Evolutionary conservation across 2,797 vertebrate genomes (phyloP).

Genomic region (Tangara arthus): DNA sequence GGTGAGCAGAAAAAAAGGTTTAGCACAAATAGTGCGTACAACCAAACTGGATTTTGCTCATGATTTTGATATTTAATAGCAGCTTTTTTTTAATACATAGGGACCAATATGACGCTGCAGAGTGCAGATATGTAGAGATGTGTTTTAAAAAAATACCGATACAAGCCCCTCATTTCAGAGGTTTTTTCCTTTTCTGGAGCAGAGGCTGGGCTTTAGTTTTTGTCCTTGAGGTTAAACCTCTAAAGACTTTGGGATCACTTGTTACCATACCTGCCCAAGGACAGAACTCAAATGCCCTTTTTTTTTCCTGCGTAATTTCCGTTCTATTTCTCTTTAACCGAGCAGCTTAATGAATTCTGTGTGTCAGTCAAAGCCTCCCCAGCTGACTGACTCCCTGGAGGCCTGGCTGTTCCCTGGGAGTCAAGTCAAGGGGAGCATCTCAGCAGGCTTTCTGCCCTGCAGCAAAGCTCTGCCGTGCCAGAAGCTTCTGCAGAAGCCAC

Average conservation of each 20-base stretch:
- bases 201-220: background rate
- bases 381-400: background rate
- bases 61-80: background rate
- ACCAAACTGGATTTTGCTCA: background rate
- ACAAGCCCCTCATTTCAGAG: background rate
- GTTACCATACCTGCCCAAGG: background rate
- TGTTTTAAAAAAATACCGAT: background rate
- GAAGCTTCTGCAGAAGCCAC: background rate
- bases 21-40: fast-evolving
- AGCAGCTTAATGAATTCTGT: background rate
- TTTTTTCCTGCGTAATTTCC: background rate
- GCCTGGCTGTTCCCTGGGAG: background rate
- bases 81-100: background rate
- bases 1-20: background rate
- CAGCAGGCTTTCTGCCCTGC: background rate
- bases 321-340: background rate
- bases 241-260: background rate
- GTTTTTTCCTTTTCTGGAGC: background rate
- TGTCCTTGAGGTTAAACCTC: background rate
- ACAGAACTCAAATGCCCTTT: background rate
- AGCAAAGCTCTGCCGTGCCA: background rate
- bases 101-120: fast-evolving
- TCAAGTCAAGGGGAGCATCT: background rate
- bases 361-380: background rate
- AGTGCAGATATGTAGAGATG: background rate